Conservation (phyloP, 1,140 invertebrate species). For the Pseudomyrmex flavicornis region DNA sequence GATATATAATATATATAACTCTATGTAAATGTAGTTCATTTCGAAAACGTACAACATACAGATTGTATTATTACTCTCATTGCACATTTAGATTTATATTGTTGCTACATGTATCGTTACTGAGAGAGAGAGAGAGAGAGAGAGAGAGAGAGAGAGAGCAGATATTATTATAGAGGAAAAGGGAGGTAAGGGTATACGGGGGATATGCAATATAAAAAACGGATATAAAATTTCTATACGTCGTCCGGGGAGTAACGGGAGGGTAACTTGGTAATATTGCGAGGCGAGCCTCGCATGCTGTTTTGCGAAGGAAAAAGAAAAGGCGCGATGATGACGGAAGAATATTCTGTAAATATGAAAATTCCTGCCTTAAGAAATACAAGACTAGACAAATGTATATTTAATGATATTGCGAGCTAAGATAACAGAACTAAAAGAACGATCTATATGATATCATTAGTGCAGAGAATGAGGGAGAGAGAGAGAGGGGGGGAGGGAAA, state of each 20-base stretch:
- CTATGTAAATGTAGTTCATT: slow-evolving; percentile 47
- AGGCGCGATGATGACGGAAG: slow-evolving; percentile 56
- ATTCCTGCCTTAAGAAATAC: slow-evolving; percentile 84
- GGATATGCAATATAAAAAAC: neutral
- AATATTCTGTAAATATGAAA: slow-evolving; percentile 77
- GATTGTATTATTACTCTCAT: slow-evolving; percentile 35
- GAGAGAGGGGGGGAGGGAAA: too few species aligned
- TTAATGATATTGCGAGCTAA: slow-evolving; percentile 71
- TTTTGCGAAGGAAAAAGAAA: slow-evolving; percentile 70
- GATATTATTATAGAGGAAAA: neutral
- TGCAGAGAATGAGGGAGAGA: slow-evolving; percentile 35
- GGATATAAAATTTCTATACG: slow-evolving; percentile 35
- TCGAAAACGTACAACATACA: slow-evolving; percentile 39
- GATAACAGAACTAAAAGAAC: slow-evolving; percentile 67
- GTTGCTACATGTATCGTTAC: slow-evolving; percentile 53
- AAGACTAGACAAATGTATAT: slow-evolving; percentile 80
- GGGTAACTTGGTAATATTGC: slow-evolving; percentile 24
- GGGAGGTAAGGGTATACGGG: neutral
- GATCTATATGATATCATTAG: slow-evolving; percentile 73
- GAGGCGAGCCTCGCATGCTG: slow-evolving; percentile 54
- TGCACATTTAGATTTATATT: slow-evolving; percentile 52
- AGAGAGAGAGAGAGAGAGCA: neutral
- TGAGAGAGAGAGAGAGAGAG: neutral
- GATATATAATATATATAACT: slow-evolving; percentile 37
- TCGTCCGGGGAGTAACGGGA: slow-evolving; percentile 42